These are phyloP conservation scores for Paragorgia papillata DNA, from an alignment of 92 coral and sea anemone species.

Conservation along the genomic window DNA sequence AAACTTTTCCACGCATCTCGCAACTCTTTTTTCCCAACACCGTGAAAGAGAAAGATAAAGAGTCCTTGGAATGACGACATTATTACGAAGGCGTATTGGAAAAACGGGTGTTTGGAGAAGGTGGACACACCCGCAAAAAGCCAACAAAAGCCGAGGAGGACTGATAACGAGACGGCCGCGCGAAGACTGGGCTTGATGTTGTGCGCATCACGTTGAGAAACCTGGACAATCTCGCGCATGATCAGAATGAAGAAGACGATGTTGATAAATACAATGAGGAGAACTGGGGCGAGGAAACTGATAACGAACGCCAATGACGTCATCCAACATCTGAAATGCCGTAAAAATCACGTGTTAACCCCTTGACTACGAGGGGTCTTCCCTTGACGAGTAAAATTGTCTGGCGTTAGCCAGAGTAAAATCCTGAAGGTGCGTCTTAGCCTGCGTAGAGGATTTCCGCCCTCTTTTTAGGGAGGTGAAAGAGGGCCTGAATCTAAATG, in stretches of 20 bases:
- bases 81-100: conserved; percentile 85
- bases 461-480: too few relatives aligned
- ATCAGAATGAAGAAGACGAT: conserved; percentile 68
- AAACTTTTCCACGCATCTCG: conserved; percentile 63
- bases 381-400: too few relatives aligned
- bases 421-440: too few relatives aligned
- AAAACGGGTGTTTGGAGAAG: conserved; percentile 64
- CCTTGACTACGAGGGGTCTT: too few relatives aligned
- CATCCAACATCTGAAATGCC: conserved; percentile 93
- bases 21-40: conserved; percentile 85
- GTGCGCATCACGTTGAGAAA: conserved; percentile 69
- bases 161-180: conserved; percentile 87
- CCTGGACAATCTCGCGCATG: conserved; percentile 90
- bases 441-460: too few relatives aligned
- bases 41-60: conserved; percentile 83
- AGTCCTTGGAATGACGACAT: conserved; percentile 94
- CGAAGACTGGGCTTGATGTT: conserved; percentile 56
- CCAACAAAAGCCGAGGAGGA: conserved; percentile 95
- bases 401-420: too few relatives aligned
- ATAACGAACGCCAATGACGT: conserved; percentile 71
- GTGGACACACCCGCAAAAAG: conserved; percentile 91
- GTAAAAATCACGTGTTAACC: too few relatives aligned
- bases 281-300: conserved; percentile 88
- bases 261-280: conserved; percentile 74
- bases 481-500: too few relatives aligned